Conservation (phyloP, 2,888 invertebrate species). For the Ramazzottius varieornatus region DNA sequence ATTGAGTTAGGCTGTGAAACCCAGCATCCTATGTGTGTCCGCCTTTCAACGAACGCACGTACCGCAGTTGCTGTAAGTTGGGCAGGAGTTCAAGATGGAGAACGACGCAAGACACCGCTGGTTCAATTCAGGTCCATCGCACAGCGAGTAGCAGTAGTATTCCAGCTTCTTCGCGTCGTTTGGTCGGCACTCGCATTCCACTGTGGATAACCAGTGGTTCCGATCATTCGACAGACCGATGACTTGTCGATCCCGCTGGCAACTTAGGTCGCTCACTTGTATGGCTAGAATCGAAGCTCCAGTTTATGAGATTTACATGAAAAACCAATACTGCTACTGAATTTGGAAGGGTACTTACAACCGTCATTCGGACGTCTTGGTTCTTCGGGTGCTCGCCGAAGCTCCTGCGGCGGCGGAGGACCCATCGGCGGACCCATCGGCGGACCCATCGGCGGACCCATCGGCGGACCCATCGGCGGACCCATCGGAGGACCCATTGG, state of each 20-base stretch:
- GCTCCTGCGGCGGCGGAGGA: neutral
- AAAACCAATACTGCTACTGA: neutral
- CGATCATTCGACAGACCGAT: neutral
- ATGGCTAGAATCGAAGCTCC: neutral
- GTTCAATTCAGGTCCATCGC: neutral
- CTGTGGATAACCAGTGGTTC: conserved; percentile 2
- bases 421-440: neutral
- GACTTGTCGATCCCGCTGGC: neutral
- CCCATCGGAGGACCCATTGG: neutral
- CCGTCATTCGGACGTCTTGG: neutral
- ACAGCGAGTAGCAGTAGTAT: neutral
- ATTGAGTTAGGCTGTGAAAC: neutral
- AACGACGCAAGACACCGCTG: neutral
- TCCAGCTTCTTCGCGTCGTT: neutral
- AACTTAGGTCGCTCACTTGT: neutral
- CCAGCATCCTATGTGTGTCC: neutral
- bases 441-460: neutral
- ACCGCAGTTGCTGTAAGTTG: neutral
- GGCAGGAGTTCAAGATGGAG: neutral
- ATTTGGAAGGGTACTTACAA: neutral
- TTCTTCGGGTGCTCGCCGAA: neutral
- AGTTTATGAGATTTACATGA: neutral
- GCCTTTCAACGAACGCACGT: neutral
- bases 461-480: neutral
- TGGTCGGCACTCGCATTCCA: neutral